These are phyloP conservation scores for Platichthys flesus DNA, from an alignment of 2,113 vertebrate genomes.

Conservation along the genomic window DNA sequence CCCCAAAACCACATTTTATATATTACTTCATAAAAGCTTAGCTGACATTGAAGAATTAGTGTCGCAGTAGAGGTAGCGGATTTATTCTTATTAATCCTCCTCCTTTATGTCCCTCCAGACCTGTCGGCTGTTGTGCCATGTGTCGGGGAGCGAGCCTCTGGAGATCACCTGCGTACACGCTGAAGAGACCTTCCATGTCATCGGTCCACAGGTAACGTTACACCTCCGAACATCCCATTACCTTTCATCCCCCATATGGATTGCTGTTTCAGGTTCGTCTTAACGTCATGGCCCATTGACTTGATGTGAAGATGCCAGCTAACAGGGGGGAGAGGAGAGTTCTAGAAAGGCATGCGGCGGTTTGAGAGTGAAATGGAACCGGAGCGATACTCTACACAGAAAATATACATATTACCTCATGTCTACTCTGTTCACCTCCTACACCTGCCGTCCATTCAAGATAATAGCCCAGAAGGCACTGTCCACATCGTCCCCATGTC, in stretches of 20 bases:
- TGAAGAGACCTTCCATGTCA: constrained; percentile 96
- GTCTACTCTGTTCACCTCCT: constrained; percentile 22
- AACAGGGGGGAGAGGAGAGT: not conserved
- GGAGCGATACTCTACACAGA: constrained; percentile 8
- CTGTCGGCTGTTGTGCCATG: constrained; percentile 91
- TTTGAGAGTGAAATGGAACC: constrained; percentile 22
- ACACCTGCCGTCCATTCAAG: constrained; percentile 13
- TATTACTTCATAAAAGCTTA: not conserved
- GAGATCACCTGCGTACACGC: constrained; percentile 97
- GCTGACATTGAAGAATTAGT: not conserved
- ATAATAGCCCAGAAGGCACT: constrained; percentile 29
- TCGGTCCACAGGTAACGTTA: constrained; percentile 93
- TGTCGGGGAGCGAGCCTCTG: constrained; percentile 95
- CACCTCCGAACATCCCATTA: not conserved
- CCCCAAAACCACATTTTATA: not conserved
- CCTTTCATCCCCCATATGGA: not conserved
- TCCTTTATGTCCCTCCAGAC: constrained; percentile 76
- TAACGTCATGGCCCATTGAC: not conserved
- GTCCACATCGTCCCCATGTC: constrained; percentile 40
- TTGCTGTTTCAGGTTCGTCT: not conserved
- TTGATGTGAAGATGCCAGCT: not conserved
- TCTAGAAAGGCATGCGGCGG: not conserved
- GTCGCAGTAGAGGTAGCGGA: not conserved
- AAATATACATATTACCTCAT: constrained; percentile 44
- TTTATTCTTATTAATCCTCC: not conserved